These are phyloP conservation scores for Drosophila chauvacae DNA, from an alignment of 1,140 invertebrate genomes.

Conservation along the genomic window DNA sequence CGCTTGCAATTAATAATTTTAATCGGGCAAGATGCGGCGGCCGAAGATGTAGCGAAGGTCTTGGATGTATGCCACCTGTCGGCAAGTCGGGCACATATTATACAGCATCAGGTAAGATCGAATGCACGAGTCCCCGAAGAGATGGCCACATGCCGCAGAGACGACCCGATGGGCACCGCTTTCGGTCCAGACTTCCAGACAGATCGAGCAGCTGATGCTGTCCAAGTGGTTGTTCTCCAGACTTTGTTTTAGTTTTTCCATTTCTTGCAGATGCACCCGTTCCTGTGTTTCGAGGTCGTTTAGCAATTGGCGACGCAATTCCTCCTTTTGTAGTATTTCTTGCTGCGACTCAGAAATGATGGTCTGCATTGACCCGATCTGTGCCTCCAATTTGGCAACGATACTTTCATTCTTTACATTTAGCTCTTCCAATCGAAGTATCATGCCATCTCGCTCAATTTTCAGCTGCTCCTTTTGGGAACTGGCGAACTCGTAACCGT, in stretches of 20 bases:
- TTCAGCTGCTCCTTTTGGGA: background rate
- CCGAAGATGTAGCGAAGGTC: slow-evolving; percentile 23
- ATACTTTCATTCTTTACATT: background rate
- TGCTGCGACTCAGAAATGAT: slow-evolving; percentile 6
- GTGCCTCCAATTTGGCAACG: background rate
- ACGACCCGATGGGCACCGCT: slow-evolving; percentile 17
- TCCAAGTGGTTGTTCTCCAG: slow-evolving; percentile 12
- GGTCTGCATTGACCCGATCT: slow-evolving; percentile 16
- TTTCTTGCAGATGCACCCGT: slow-evolving; percentile 10
- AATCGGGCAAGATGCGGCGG: background rate
- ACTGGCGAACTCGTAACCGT: background rate
- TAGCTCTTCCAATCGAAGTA: slow-evolving; percentile 1
- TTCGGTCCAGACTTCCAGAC: slow-evolving; percentile 3
- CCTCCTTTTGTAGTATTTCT: slow-evolving; percentile 3
- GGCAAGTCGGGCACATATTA: slow-evolving; percentile 4
- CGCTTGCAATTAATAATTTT: too few relatives aligned
- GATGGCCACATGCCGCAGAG: slow-evolving; percentile 26
- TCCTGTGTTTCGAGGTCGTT: background rate
- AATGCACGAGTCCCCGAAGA: slow-evolving; percentile 29
- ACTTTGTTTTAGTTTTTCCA: background rate
- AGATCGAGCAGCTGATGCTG: slow-evolving; percentile 16
- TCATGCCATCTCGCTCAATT: slow-evolving; percentile 14
- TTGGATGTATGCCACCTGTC: background rate
- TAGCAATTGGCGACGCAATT: background rate
- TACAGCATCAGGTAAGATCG: background rate